phyloP scores from a whole-genome alignment of 2,797 vertebrate species.

The Mallotus villosus region DNA sequence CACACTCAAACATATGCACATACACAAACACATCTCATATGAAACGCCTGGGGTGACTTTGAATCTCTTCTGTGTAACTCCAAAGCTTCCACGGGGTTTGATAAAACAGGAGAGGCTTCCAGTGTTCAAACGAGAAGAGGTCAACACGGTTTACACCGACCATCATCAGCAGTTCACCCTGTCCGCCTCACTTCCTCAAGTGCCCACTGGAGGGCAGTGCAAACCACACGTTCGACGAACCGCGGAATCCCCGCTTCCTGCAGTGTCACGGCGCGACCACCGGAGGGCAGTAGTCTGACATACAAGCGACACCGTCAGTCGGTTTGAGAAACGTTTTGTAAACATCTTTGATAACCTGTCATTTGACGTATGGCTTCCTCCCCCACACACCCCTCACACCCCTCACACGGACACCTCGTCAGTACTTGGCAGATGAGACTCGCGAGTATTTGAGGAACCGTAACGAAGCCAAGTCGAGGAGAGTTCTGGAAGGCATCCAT shows the following conservation, averaged over 20 bases:
- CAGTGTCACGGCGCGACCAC: constrained; percentile 14
- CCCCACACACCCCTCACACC: constrained; percentile 20
- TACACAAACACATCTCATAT: no score
- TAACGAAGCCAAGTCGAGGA: constrained; percentile 32
- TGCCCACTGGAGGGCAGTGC: constrained; percentile 60
- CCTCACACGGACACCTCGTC: constrained; percentile 21
- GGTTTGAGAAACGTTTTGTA: constrained; percentile 31
- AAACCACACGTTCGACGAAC: constrained; percentile 28
- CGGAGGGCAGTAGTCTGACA: constrained; percentile 63
- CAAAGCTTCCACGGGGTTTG: not conserved
- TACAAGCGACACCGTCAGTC: not conserved
- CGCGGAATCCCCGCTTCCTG: no score
- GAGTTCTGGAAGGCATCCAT: constrained; percentile 15
- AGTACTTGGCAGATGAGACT: constrained; percentile 43
- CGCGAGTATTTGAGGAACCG: constrained; percentile 51
- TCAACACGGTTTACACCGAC: no score
- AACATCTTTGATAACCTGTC: constrained; percentile 42
- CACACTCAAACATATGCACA: no score
- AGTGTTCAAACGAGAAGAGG: not conserved
- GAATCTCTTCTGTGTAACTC: not conserved
- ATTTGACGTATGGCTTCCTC: constrained; percentile 20
- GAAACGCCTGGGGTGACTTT: no score
- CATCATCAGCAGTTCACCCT: not conserved
- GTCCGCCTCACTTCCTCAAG: constrained; percentile 10
- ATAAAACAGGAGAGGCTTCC: not conserved